Conservation (phyloP, 2,888 invertebrate species). For the Aporophyla lueneburgensis region DNA sequence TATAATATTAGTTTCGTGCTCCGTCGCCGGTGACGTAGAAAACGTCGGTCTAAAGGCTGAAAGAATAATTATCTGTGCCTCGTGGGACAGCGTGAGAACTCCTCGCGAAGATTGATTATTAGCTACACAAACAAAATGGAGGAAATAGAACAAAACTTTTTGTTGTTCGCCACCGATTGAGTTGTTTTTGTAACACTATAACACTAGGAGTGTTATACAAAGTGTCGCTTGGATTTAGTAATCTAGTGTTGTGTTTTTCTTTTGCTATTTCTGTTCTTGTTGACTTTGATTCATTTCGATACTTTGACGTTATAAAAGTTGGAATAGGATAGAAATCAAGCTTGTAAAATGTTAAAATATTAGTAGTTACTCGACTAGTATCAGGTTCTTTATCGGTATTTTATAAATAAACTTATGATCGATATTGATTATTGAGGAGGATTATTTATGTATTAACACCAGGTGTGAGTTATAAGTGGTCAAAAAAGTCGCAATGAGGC, state of each 20-base stretch:
- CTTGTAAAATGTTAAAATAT: not conserved
- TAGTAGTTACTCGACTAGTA: not conserved
- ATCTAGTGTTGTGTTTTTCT: not conserved
- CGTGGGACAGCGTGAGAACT: constrained; percentile 33
- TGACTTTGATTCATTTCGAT: not conserved
- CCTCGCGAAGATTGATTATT: constrained; percentile 62
- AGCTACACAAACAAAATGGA: too few species aligned
- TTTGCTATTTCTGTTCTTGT: not conserved
- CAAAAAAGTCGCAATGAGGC: too few species aligned
- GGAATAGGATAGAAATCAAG: not conserved
- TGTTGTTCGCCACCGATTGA: too few species aligned
- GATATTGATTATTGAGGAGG: too few species aligned
- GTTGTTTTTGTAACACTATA: too few species aligned
- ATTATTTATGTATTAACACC: too few species aligned
- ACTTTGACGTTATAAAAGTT: not conserved
- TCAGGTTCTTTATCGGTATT: not conserved
- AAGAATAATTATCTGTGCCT: constrained; percentile 62
- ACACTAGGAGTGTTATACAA: too few species aligned
- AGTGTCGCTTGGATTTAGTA: too few species aligned
- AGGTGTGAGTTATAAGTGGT: too few species aligned
- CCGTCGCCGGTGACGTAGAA: constrained; percentile 14
- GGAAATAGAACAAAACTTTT: too few species aligned
- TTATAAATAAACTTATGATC: too few species aligned
- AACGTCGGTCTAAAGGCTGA: constrained; percentile 15
- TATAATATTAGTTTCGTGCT: constrained; percentile 30